Conservation (phyloP, 2,113 vertebrate genomes). For the western clawed frog (Xenopus tropicalis) region DNA sequence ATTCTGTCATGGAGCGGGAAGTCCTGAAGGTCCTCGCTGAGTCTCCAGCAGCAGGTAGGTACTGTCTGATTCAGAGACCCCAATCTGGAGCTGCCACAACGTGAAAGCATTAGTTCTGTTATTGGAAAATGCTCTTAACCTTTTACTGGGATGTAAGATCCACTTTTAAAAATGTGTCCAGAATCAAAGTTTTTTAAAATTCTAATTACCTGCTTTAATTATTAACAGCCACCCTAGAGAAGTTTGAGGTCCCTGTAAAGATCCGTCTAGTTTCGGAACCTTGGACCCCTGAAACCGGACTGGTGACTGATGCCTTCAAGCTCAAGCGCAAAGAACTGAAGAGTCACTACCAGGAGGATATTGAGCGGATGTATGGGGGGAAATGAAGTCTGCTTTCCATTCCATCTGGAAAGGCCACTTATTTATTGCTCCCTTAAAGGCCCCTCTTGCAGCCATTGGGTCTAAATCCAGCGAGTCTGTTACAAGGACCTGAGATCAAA, state of each 20-base stretch:
- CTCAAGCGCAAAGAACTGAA: constrained; percentile 91
- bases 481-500: constrained; percentile 23
- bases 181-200: neutral
- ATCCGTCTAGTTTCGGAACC: constrained; percentile 84
- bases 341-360: constrained; percentile 81
- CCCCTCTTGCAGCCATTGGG: constrained; percentile 8
- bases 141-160: no score
- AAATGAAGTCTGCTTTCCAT: constrained; percentile 14
- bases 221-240: constrained; percentile 79
- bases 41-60: constrained; percentile 76
- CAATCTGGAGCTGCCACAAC: no score
- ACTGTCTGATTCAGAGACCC: no score
- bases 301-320: constrained; percentile 96
- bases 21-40: constrained; percentile 82
- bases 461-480: neutral
- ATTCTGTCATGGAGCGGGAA: constrained; percentile 80
- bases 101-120: no score
- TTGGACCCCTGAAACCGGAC: constrained; percentile 92
- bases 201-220: neutral
- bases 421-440: constrained; percentile 15
- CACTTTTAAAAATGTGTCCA: no score
- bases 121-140: no score
- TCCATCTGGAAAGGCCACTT: neutral
- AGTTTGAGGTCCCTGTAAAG: constrained; percentile 91
- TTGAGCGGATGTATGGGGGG: constrained; percentile 85